A percentile compares a stretch with the other conserved stretches of the same genome.
Conservation (phyloP, 2,113 vertebrate species). For the Prinia subflava region DNA sequence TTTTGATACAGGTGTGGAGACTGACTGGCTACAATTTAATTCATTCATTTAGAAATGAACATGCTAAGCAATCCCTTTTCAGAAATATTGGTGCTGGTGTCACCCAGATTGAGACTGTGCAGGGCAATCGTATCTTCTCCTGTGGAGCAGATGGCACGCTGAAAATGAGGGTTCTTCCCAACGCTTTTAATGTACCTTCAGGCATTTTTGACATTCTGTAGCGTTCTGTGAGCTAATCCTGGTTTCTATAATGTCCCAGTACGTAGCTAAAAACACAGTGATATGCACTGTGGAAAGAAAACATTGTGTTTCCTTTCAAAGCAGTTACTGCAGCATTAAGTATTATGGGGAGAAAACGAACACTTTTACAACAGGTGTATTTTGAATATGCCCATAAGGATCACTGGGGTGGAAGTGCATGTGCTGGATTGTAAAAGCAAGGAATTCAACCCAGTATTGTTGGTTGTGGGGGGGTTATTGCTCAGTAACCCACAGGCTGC, state of each 20-base stretch:
- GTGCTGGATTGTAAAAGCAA: constrained; percentile 67
- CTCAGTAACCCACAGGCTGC: constrained; percentile 11
- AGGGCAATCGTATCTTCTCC: constrained; percentile 91
- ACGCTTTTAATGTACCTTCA: constrained; percentile 86
- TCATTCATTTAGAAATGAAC: constrained; percentile 94
- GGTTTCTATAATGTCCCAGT: constrained; percentile 26
- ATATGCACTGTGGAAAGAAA: background rate
- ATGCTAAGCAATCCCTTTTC: constrained; percentile 98
- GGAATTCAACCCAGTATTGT: background rate
- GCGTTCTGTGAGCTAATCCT: background rate
- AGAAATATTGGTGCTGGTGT: constrained; percentile 95
- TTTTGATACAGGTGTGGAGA: constrained; percentile 87
- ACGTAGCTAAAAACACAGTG: constrained; percentile 1
- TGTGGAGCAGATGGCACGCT: constrained; percentile 96
- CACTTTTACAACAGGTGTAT: background rate
- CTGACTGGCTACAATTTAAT: constrained; percentile 88
- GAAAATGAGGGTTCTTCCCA: constrained; percentile 94
- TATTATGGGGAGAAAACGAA: background rate
- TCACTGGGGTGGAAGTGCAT: constrained; percentile 80
- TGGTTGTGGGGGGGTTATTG: background rate
- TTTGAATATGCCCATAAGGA: background rate
- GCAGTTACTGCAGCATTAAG: constrained; percentile 35
- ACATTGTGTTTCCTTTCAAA: constrained; percentile 12
- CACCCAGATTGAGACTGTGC: constrained; percentile 89
- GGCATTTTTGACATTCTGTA: constrained; percentile 89